Percentiles rank a stretch among this genome's conserved stretches.
Evolutionary conservation across 2,888 invertebrate genomes (phyloP).

Genomic region (Ryuthela nishihirai): DNA sequence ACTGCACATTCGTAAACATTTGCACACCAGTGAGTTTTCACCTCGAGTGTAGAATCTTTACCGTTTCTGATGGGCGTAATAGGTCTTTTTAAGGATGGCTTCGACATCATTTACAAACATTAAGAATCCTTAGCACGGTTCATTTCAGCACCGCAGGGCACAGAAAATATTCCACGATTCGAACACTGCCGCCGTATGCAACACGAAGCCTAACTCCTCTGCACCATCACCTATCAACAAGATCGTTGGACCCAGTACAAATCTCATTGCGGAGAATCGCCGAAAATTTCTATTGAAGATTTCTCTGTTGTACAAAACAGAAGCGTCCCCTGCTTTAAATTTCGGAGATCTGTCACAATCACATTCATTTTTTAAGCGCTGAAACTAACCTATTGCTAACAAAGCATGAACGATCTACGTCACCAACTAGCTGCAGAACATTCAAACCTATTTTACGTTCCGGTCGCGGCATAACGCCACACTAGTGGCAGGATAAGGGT

Average conservation of each 20-base stretch:
- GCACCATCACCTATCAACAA: conserved; percentile 5
- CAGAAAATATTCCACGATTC: neutral
- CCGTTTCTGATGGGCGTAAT: conserved; percentile 18
- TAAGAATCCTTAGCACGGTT: neutral
- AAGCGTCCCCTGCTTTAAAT: too few species aligned
- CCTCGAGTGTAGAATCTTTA: neutral
- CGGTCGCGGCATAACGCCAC: neutral
- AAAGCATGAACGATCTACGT: conserved; percentile 9
- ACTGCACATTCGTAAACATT: conserved; percentile 53
- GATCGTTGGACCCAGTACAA: neutral
- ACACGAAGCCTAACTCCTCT: conserved; percentile 21
- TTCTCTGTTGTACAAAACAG: too few species aligned
- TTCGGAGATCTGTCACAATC: too few species aligned
- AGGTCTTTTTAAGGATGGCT: conserved; percentile 27
- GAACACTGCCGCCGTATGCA: conserved; percentile 2
- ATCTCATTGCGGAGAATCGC: too few species aligned
- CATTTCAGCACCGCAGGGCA: conserved; percentile 7
- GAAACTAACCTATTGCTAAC: neutral
- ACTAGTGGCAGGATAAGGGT: conserved; percentile 8
- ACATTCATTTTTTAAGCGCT: too few species aligned
- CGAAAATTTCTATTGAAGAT: too few species aligned
- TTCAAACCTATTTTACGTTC: conserved; percentile 30
- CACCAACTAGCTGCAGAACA: conserved; percentile 23
- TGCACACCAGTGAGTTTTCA: conserved; percentile 51
- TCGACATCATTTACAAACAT: conserved; percentile 13